Conservation (phyloP, 2,888 invertebrate species). For the Caenorhabditis sinica region DNA sequence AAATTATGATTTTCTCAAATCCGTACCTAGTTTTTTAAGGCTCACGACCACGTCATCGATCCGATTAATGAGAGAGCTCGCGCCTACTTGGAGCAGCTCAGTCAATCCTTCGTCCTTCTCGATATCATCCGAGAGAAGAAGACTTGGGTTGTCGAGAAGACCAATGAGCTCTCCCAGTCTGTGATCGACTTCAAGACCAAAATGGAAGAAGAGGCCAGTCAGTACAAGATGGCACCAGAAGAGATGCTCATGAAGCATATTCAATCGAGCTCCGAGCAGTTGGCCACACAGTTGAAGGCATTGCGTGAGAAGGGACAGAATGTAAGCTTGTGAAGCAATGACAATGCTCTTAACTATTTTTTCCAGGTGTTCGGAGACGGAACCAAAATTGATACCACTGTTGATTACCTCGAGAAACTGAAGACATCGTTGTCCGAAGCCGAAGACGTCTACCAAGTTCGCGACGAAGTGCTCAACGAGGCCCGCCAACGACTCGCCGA, state of each 20-base stretch:
- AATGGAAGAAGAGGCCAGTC: constrained; percentile 66
- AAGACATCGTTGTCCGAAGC: constrained; percentile 65
- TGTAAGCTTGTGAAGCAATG: constrained; percentile 23
- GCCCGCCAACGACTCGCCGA: constrained; percentile 72
- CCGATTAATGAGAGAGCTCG: constrained; percentile 68
- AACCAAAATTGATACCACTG: constrained; percentile 64
- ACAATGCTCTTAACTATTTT: too few relatives aligned
- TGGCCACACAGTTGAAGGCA: constrained; percentile 55
- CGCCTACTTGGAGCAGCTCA: constrained; percentile 67
- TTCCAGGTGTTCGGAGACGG: constrained; percentile 70
- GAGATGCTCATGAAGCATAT: constrained; percentile 72
- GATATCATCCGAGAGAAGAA: constrained; percentile 69
- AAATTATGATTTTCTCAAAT: neutral
- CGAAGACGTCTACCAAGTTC: constrained; percentile 70
- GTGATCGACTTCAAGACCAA: constrained; percentile 66
- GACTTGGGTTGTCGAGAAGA: constrained; percentile 69
- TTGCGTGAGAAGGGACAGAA: constrained; percentile 67
- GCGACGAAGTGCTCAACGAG: constrained; percentile 72
- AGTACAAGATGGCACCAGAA: constrained; percentile 68
- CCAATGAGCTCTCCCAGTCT: constrained; percentile 65
- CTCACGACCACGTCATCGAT: constrained; percentile 72
- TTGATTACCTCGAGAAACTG: constrained; percentile 68
- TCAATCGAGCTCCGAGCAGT: constrained; percentile 54
- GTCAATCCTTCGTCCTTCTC: constrained; percentile 64
- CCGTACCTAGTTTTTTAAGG: constrained; percentile 56